Evolutionary conservation across 2,113 vertebrate genomes (phyloP), one percentile per base, ranked within the genome.

Genomic region (Datnioides undecimradiatus): DNA sequence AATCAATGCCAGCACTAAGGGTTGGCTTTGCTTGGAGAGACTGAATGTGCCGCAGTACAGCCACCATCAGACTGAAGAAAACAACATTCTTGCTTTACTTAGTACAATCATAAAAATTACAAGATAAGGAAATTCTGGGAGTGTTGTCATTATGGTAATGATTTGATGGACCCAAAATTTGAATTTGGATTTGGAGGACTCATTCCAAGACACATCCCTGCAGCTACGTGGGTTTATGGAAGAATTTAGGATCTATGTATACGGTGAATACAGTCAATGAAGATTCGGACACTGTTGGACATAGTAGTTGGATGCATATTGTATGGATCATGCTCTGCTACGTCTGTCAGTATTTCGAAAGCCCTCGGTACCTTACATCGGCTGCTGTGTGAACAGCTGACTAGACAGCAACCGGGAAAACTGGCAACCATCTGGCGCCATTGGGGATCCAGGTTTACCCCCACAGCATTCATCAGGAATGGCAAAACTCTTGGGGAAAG

Each of bases 361-460:
- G 43, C 74, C 58, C 65, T 74, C 51, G 19, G 74, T n/a, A n/a
- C n/a, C n/a, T n/a, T n/a, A n/a, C n/a, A n/a, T 62, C 21, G 65
- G 17, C 79, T 43, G 45, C 70, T 86, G 43, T 49, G 45, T 70
- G 62, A 86, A 88, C 76, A 89, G 87, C 90, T 84, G 88, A 91
- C 58, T 76, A 83, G 72, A 73, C 83, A 73, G 63, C 80, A 87
- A 86, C 70, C 65, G 38, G 76, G 58, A 88, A 88, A 75, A 64
- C 69, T 67, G 73, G 75, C 77, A 85, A 85, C 79, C 87, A 90
- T 89, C 87, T 90, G 88, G 71, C 29, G 40, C 54, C 72, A 52
- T 46, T 46, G 43, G 87, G 80, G 80, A 85, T 68, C 66, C 54
- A 5, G n/a, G 45, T 76, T 57, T 54, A 60, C 49, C 64, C 72